These are phyloP conservation scores for Cheilosia pagana DNA, from an alignment of 2,888 invertebrate genomes.

Conservation along the genomic window DNA sequence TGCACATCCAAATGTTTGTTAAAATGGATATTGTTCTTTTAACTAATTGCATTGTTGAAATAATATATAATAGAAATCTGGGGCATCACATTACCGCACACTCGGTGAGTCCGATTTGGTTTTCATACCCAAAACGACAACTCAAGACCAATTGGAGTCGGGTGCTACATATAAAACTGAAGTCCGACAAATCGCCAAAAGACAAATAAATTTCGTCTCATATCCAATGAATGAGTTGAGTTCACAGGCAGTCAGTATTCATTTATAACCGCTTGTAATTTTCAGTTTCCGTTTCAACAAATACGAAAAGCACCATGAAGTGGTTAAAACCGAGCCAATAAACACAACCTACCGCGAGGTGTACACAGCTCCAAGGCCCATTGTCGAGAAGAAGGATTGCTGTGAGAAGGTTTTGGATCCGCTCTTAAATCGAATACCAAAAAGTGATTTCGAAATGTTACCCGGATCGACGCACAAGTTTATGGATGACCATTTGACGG, in stretches of 20 bases:
- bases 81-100: constrained; percentile 44
- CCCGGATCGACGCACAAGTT: constrained; percentile 47
- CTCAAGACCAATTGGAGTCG: constrained; percentile 45
- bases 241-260: not conserved
- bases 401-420: constrained; percentile 39
- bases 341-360: constrained; percentile 25
- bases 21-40: not conserved
- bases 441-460: constrained; percentile 55
- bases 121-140: constrained; percentile 42
- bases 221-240: constrained; percentile 57
- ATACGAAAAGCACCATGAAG: not conserved
- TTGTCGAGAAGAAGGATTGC: constrained; percentile 9
- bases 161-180: constrained; percentile 15
- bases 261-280: not conserved
- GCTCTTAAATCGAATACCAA: constrained; percentile 49
- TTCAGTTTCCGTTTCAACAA: constrained; percentile 39
- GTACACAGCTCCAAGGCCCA: constrained; percentile 17
- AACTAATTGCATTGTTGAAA: not conserved
- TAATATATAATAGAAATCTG: not conserved
- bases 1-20: constrained; percentile 32
- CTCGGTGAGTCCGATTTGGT: constrained; percentile 22
- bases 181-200: constrained; percentile 5
- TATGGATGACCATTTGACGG: constrained; percentile 58
- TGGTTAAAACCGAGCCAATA: not conserved
- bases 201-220: constrained; percentile 35